Percentiles rank a stretch among this genome's conserved stretches.
These are phyloP conservation scores for Saturnia japonica DNA, from an alignment of 2,888 invertebrate species.

Conservation along the genomic window DNA sequence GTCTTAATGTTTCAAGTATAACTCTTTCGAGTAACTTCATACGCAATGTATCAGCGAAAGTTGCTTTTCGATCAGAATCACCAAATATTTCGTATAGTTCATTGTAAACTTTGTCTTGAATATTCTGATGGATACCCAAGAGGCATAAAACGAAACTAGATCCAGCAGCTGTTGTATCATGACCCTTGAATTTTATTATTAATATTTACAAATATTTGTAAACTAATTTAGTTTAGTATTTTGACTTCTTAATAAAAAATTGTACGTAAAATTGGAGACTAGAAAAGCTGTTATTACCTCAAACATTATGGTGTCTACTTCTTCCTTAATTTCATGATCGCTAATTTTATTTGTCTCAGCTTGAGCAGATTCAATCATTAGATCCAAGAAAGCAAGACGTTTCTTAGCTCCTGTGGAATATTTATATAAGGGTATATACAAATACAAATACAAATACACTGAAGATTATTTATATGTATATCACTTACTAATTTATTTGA, in stretches of 20 bases:
- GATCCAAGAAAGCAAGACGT: conserved; percentile 92
- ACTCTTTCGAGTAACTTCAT: conserved; percentile 92
- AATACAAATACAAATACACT: too few relatives aligned
- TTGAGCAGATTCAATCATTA: conserved; percentile 92
- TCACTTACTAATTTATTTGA: not conserved
- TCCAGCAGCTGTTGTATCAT: conserved; percentile 84
- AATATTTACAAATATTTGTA: not conserved
- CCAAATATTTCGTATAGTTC: conserved; percentile 90
- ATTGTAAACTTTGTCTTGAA: conserved; percentile 88
- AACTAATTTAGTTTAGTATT: not conserved
- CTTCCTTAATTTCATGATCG: conserved; percentile 91
- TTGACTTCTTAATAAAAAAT: not conserved
- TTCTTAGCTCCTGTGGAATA: conserved; percentile 85
- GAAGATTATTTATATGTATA: too few relatives aligned
- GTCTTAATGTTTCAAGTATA: conserved; percentile 87
- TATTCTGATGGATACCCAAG: conserved; percentile 89
- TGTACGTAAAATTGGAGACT: too few relatives aligned
- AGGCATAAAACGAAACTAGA: conserved; percentile 93
- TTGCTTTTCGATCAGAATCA: conserved; percentile 88
- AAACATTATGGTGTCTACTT: conserved; percentile 94
- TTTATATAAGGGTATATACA: not conserved
- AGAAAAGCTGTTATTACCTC: conserved; percentile 73
- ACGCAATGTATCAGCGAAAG: conserved; percentile 88
- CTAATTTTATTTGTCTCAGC: conserved; percentile 86
- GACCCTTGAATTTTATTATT: conserved; percentile 53